Evolutionary conservation across 2,797 vertebrate genomes (phyloP).

Genomic region (Aphelocoma californica): DNA sequence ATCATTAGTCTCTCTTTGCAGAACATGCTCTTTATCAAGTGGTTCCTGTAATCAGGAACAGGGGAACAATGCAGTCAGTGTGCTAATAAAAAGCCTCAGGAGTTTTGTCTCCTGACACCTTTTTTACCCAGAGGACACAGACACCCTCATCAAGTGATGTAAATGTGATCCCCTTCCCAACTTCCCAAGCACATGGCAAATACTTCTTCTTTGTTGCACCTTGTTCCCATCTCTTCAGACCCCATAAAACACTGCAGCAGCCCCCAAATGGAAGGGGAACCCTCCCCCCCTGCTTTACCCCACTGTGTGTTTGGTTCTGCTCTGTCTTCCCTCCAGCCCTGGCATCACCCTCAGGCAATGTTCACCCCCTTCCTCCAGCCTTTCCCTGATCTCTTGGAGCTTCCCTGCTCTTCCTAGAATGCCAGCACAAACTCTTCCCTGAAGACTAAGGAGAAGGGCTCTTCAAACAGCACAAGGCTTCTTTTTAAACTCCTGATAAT

Average conservation of each 20-base stretch:
- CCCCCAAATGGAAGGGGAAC: not conserved
- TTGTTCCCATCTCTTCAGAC: not conserved
- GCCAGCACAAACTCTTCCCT: not conserved
- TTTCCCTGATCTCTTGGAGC: not conserved
- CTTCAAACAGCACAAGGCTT: not conserved
- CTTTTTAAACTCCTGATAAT: not conserved
- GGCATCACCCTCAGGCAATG: rapidly evolving
- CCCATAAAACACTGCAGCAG: not conserved
- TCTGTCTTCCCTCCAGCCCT: not conserved
- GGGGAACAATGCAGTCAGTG: not conserved
- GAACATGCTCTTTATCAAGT: not conserved
- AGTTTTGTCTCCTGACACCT: not conserved
- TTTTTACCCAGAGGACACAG: not conserved
- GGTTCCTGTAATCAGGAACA: not conserved
- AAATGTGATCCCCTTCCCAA: not conserved
- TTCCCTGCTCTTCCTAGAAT: not conserved
- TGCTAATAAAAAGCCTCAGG: not conserved
- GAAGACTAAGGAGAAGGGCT: not conserved
- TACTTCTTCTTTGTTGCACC: not conserved
- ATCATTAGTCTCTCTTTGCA: not conserved
- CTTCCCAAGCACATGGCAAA: not conserved
- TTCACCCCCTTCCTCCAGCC: not conserved
- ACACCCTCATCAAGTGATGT: not conserved
- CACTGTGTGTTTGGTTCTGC: not conserved
- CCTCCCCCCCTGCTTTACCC: not conserved